Percentiles rank a stretch among this genome's conserved stretches.
Conservation (phyloP, 92 coral and sea anemone species). For the Micromussa lordhowensis region DNA sequence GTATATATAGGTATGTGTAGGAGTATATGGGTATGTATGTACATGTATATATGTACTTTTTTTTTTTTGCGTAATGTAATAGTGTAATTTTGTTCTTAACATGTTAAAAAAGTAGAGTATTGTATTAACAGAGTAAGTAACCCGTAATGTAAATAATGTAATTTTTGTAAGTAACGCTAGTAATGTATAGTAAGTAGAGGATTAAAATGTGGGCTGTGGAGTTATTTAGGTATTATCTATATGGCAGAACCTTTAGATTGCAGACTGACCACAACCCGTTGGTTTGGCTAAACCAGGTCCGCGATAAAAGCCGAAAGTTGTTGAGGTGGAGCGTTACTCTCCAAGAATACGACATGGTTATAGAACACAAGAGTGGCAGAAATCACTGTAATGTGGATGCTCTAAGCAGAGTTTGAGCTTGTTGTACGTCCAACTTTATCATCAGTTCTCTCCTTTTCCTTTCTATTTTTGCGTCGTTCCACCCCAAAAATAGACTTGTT, state of each 20-base stretch:
- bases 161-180: no score
- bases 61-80: no score
- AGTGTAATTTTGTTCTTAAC: no score
- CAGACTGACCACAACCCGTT: conserved; percentile 71
- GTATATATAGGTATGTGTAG: no score
- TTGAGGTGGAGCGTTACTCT: conserved; percentile 66
- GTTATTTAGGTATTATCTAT: conserved; percentile 53
- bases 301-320: conserved; percentile 55
- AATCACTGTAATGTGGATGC: conserved; percentile 1
- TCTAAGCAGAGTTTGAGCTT: conserved; percentile 7
- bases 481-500: conserved; percentile 9
- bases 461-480: neutral
- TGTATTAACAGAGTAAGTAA: no score
- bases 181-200: no score
- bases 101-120: no score
- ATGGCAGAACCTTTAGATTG: conserved; percentile 34
- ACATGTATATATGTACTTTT: no score
- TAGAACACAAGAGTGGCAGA: conserved; percentile 15
- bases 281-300: conserved; percentile 66
- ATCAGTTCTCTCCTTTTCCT: no score
- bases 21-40: no score
- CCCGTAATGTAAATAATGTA: no score
- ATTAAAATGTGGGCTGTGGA: conserved; percentile 33
- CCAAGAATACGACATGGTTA: conserved; percentile 3
- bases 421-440: no score